Evolutionary conservation across 2,888 invertebrate genomes (phyloP).

Genomic region (Machimus rusticus): DNA sequence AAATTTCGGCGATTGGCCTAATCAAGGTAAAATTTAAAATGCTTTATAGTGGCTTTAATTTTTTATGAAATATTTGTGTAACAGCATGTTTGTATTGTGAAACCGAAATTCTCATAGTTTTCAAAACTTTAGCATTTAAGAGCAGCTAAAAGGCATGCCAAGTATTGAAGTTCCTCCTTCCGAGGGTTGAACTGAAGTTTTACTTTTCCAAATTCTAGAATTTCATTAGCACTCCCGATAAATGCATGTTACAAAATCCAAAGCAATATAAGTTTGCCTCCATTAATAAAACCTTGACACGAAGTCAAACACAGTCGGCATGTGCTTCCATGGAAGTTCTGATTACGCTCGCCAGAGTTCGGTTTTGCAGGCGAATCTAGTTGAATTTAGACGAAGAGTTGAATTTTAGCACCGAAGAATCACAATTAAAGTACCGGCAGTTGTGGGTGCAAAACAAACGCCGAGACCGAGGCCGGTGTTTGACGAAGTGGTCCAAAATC

Average conservation of each 20-base stretch:
- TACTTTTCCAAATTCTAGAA: neutral
- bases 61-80: no score
- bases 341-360: neutral
- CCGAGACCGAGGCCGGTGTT: neutral
- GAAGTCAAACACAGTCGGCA: neutral
- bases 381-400: neutral
- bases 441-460: neutral
- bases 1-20: no score
- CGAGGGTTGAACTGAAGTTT: neutral
- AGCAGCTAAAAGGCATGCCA: no score
- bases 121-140: no score
- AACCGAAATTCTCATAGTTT: no score
- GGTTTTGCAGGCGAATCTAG: neutral
- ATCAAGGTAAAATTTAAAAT: no score
- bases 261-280: neutral
- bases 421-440: neutral
- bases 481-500: slow-evolving; percentile 4
- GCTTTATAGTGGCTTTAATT: no score
- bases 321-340: neutral
- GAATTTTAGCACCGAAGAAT: neutral
- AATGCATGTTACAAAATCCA: neutral
- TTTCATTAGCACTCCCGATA: neutral
- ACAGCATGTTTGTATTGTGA: no score
- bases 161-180: neutral
- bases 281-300: neutral